Evolutionary conservation across 2,113 vertebrate genomes (phyloP), one percentile per base, ranked within the genome.

Genomic region (Chaetops frenatus): DNA sequence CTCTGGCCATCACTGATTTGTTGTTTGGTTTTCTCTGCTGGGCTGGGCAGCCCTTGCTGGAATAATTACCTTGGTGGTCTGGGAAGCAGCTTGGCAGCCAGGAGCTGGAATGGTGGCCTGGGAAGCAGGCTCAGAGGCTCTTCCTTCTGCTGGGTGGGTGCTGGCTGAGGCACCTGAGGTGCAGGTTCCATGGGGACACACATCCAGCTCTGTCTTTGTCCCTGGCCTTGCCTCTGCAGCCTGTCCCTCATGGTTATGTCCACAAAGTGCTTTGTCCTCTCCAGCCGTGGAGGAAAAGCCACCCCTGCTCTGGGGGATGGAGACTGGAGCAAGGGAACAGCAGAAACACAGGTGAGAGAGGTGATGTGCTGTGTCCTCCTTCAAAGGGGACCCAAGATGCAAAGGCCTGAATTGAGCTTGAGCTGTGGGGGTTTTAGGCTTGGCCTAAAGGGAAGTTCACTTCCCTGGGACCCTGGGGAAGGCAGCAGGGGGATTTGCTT

Each of bases 31-130:
- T 90, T 65, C 66, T 60, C 58, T 77, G 44, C 53, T 29, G 35
- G 77, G 50, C 27, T 31, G 35, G 38, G 17, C 28, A 22, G 42
- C 4, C 0, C 0, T 25, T 67, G 29, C 27, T 67, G 72, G 25
- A 53, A 44, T n/a, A 27, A 33, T 54, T 42, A 2, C 31, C 12
- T 27, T 64, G 64, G 50, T 12, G 27, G 8, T 64, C 44, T 86
- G 82, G 76, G 70, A 57, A 79, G 35, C n/a, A 64, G 2, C 19
- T 44, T 64, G 6, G 3, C 64, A 83, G 12, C 19, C 64, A 62
- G 56, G 51, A 60, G 35, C n/a, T 48, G 67, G 51, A 35, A 15
- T 4, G 2, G 36, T 35, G 25, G 50, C 3, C 66, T 71, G 54
- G 71, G 38, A 61, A 62, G 29, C 6, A 23, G 67, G 33, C 13